Conservation (phyloP, 1,140 invertebrate species). For the Caenorhabditis elegans region DNA sequence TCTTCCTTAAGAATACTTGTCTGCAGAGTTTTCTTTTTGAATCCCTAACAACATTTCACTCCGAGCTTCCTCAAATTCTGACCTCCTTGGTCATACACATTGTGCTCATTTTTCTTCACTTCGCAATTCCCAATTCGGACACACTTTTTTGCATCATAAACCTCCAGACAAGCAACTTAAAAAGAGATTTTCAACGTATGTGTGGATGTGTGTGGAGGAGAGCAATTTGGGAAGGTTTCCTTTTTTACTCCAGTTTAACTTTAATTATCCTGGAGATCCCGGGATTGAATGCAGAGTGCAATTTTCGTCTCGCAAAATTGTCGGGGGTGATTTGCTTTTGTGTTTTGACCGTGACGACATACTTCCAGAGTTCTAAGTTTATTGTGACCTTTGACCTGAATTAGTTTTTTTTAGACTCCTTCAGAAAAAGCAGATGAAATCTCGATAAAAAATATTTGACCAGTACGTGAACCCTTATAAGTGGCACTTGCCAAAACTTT, state of each 20-base stretch:
- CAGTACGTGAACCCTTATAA: conserved; percentile 1
- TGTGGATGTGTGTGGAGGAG: no score
- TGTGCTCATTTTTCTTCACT: background rate
- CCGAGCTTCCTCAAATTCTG: background rate
- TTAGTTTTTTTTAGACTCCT: no score
- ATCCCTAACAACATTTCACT: background rate
- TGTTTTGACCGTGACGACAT: conserved; percentile 1
- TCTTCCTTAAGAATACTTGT: no score
- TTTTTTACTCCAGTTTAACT: background rate
- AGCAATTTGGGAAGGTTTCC: background rate
- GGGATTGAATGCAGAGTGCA: background rate
- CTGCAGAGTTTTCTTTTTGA: no score
- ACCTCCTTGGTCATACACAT: conserved; percentile 17
- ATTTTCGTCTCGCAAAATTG: background rate
- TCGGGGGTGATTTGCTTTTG: background rate
- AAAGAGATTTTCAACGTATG: background rate
- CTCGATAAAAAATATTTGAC: conserved; percentile 9
- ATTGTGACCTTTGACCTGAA: background rate
- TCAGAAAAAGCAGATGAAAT: background rate
- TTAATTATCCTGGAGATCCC: background rate
- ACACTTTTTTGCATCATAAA: conserved; percentile 2
- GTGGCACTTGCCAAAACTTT: conserved; percentile 9
- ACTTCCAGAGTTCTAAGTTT: background rate
- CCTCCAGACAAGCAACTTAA: background rate
- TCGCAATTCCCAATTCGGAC: background rate